Evolutionary conservation across 92 coral and sea anemone genomes (phyloP).

Genomic region (Zoanthus solanderi): DNA sequence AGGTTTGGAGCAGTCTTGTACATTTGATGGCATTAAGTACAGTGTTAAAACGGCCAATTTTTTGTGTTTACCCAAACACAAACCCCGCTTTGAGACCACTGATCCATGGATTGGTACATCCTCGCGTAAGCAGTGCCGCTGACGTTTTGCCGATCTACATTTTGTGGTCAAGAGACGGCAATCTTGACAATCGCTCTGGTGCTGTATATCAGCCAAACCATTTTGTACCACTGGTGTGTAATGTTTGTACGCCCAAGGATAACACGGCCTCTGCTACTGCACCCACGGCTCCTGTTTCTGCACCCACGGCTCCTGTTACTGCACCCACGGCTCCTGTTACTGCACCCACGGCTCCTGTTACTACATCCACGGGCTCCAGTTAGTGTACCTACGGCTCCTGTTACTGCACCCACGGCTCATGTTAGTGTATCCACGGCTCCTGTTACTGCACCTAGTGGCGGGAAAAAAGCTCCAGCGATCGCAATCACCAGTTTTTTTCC

Average conservation of each 20-base stretch:
- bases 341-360: not conserved
- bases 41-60: constrained; percentile 43
- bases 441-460: constrained; percentile 16
- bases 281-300: not conserved
- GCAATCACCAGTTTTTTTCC: constrained; percentile 32
- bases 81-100: constrained; percentile 45
- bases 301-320: not conserved
- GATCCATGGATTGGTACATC: constrained; percentile 36
- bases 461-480: constrained; percentile 44
- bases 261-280: not conserved
- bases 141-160: constrained; percentile 39
- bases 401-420: not conserved
- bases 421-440: constrained; percentile 3
- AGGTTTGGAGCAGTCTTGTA: constrained; percentile 55
- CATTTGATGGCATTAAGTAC: constrained; percentile 54
- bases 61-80: constrained; percentile 51
- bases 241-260: not conserved
- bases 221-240: constrained; percentile 42
- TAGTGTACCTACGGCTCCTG: not conserved
- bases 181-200: constrained; percentile 64
- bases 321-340: constrained; percentile 14
- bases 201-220: constrained; percentile 64
- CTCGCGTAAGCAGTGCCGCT: constrained; percentile 8
- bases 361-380: not conserved
- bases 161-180: constrained; percentile 64